Conservation (phyloP, 2,113 vertebrate genomes). For the Butorides virescens region DNA sequence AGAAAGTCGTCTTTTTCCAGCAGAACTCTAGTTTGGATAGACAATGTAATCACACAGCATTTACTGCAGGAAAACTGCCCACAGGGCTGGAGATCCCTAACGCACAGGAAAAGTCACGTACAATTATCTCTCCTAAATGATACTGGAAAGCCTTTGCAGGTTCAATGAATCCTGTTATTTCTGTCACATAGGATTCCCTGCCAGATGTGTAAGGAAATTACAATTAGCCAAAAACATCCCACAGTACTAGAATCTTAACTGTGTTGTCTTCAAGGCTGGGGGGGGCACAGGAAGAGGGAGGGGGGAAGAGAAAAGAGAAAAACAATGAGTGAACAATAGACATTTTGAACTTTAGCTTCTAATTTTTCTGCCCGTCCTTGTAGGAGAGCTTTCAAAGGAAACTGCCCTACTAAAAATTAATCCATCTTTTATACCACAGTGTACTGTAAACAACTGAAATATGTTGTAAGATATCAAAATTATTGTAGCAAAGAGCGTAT, state of each 20-base stretch:
- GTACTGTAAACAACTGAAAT: background rate
- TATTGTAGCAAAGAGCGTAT: background rate
- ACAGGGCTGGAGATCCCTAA: background rate
- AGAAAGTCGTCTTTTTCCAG: background rate
- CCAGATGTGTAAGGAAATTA: background rate
- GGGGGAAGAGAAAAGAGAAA: background rate
- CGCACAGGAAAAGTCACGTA: background rate
- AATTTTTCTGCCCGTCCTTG: background rate
- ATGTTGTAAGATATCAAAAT: background rate
- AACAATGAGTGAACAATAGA: background rate
- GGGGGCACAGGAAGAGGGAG: rapidly evolving
- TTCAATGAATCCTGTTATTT: background rate
- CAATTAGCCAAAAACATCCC: background rate
- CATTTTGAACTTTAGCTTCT: background rate
- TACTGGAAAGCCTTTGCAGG: background rate
- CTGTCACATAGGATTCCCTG: background rate
- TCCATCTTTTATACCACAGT: background rate
- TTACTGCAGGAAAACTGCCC: background rate
- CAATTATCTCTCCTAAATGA: background rate
- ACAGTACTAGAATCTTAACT: background rate
- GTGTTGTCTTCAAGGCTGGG: background rate
- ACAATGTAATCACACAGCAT: background rate
- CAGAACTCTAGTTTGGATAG: background rate
- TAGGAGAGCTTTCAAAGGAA: background rate
- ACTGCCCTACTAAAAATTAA: background rate